phyloP scores from a whole-genome alignment of 2,797 vertebrate genomes.

The Sebastolobus altivelis region DNA sequence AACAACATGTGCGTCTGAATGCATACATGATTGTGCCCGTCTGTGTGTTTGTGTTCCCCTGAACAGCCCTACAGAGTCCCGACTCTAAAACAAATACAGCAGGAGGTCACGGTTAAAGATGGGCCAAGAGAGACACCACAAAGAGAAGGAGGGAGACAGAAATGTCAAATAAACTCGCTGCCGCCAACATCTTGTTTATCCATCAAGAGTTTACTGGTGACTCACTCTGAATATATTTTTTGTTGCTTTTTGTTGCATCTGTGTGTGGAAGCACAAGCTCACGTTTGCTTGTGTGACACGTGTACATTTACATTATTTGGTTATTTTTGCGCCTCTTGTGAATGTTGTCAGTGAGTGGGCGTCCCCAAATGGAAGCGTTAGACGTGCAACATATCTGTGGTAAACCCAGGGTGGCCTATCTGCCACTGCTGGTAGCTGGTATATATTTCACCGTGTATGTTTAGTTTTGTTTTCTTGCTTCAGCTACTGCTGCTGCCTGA shows the following conservation, averaged over 20 bases:
- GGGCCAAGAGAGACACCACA: constrained; percentile 62
- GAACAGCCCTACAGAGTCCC: constrained; percentile 49
- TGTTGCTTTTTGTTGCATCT: constrained; percentile 31
- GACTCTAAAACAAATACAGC: constrained; percentile 76
- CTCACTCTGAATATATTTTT: constrained; percentile 54
- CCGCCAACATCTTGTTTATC: constrained; percentile 78
- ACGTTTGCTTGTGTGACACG: constrained; percentile 31
- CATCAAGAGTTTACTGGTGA: constrained; percentile 64
- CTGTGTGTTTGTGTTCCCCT: constrained; percentile 39
- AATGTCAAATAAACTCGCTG: constrained; percentile 81
- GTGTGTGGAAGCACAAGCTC: constrained; percentile 26
- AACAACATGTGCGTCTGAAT: constrained; percentile 5
- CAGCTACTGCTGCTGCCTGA: constrained; percentile 70
- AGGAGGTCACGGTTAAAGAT: constrained; percentile 64
- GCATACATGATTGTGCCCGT: not conserved
- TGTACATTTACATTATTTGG: constrained; percentile 23
- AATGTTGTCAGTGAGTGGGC: constrained; percentile 44
- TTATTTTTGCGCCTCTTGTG: constrained; percentile 48
- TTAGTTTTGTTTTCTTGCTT: constrained; percentile 60
- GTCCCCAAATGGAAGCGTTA: constrained; percentile 51
- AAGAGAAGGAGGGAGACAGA: constrained; percentile 36
- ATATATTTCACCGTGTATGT: constrained; percentile 64
- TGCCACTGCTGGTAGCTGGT: constrained; percentile 46
- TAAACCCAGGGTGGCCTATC: constrained; percentile 62
- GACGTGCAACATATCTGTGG: constrained; percentile 66